These are phyloP conservation scores for Nothocercus nigrocapillus DNA, from an alignment of 2,113 vertebrate species.

Conservation along the genomic window DNA sequence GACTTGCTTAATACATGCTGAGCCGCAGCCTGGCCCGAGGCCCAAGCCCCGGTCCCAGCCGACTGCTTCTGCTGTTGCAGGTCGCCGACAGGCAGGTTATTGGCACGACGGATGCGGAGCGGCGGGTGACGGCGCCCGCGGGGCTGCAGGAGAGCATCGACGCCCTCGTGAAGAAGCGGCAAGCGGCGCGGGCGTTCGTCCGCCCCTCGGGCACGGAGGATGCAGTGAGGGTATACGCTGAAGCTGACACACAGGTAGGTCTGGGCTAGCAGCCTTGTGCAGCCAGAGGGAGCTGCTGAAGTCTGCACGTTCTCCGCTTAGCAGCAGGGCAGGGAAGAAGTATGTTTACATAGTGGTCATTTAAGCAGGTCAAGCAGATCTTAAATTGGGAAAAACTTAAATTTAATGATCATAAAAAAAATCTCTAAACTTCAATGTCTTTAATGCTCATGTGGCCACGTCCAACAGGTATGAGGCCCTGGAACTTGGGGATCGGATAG, in stretches of 20 bases:
- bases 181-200: conserved; percentile 86
- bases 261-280: not conserved
- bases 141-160: conserved; percentile 90
- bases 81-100: conserved; percentile 90
- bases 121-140: conserved; percentile 80
- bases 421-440: not conserved
- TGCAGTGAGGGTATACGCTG: conserved; percentile 90
- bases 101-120: conserved; percentile 89
- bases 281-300: not conserved
- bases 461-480: too few species aligned
- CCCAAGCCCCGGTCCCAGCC: too few species aligned
- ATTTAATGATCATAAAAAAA: not conserved
- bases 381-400: not conserved
- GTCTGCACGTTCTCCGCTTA: not conserved
- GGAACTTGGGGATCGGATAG: too few species aligned
- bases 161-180: conserved; percentile 82
- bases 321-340: not conserved
- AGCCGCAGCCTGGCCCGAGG: not conserved
- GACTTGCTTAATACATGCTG: not conserved
- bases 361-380: not conserved
- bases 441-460: not conserved
- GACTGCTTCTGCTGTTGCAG: conserved; percentile 48
- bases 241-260: conserved; percentile 92
- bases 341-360: rapidly evolving
- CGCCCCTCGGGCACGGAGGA: conserved; percentile 97